Percentiles rank a stretch among this genome's conserved stretches.
These are phyloP conservation scores for Enoplolaimus lenunculus DNA, from an alignment of 2,888 invertebrate genomes.

Conservation along the genomic window DNA sequence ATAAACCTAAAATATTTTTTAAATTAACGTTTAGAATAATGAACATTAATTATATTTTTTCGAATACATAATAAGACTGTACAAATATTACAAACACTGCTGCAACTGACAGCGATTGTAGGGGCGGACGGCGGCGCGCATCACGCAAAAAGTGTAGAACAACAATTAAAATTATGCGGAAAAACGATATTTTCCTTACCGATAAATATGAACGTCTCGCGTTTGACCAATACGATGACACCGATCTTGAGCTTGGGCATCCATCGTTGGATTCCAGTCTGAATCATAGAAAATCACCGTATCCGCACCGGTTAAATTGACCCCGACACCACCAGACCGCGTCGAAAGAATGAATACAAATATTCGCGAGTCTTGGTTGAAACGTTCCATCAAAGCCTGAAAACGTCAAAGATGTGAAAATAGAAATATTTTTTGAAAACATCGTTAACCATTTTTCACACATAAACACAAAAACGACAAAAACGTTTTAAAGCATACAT, in stretches of 20 bases:
- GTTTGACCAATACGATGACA: constrained; percentile 99
- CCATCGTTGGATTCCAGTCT: constrained; percentile 99
- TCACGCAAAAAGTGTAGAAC: too few relatives aligned
- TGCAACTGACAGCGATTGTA: too few relatives aligned
- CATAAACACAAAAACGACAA: not conserved
- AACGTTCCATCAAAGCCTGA: constrained; percentile 78
- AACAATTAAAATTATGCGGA: too few relatives aligned
- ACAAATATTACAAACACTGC: too few relatives aligned
- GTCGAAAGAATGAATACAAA: constrained; percentile 97
- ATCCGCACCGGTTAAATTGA: constrained; percentile 96
- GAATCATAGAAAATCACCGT: constrained; percentile 99
- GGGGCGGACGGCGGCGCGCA: too few relatives aligned
- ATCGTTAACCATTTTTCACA: too few relatives aligned
- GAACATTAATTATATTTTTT: too few relatives aligned
- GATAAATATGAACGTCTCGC: constrained; percentile 90
- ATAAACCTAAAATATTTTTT: constrained; percentile 17
- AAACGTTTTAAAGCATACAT: too few relatives aligned
- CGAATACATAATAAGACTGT: too few relatives aligned
- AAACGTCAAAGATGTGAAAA: too few relatives aligned
- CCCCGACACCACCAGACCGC: constrained; percentile 88
- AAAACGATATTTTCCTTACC: too few relatives aligned
- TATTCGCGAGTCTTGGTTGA: constrained; percentile 82
- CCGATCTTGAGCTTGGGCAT: constrained; percentile 66
- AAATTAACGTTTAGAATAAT: constrained; percentile 16
- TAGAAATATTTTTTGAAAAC: constrained; percentile 18